phyloP scores from a whole-genome alignment of 2,888 invertebrate genomes.

The Drosophila kuntzei region DNA sequence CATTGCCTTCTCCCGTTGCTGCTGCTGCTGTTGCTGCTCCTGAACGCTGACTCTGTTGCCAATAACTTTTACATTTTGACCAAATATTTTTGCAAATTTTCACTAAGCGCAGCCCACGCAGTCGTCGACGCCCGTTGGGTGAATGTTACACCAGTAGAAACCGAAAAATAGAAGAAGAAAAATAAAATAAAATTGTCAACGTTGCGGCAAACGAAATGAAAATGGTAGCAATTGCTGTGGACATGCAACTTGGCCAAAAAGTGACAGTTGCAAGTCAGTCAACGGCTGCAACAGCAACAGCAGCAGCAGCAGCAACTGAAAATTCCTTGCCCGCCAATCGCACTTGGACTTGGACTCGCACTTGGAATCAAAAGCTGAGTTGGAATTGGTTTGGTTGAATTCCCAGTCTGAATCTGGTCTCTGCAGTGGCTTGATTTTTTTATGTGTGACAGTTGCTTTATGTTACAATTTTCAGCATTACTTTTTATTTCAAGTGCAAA shows the following conservation, averaged over 20 bases:
- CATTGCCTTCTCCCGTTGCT: constrained; percentile 3
- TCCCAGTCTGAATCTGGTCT: constrained; percentile 24
- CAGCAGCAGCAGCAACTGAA: constrained; percentile 11
- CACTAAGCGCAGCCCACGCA: constrained; percentile 80
- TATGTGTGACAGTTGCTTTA: constrained; percentile 80
- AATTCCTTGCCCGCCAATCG: constrained; percentile 35
- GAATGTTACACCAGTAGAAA: constrained; percentile 52
- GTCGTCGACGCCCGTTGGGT: constrained; percentile 66
- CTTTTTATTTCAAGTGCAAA: constrained; percentile 78
- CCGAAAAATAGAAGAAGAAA: constrained; percentile 17
- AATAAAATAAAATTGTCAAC: constrained; percentile 67
- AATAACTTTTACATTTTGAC: constrained; percentile 82
- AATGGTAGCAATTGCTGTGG: constrained; percentile 78
- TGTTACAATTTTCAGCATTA: constrained; percentile 77
- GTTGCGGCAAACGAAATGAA: constrained; percentile 75
- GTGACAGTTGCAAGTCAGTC: constrained; percentile 80
- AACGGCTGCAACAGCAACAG: constrained; percentile 39
- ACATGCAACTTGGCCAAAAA: constrained; percentile 77
- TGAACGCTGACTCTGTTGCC: constrained; percentile 42
- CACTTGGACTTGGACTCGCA: constrained; percentile 23
- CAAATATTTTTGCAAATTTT: constrained; percentile 81
- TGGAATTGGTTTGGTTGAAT: constrained; percentile 25
- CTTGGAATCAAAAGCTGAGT: constrained; percentile 4
- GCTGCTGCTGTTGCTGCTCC: not conserved
- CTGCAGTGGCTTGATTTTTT: constrained; percentile 56